A percentile compares a stretch with the other conserved stretches of the same genome.
Conservation (phyloP, 2,797 vertebrate genomes). For the Poecilia picta region DNA sequence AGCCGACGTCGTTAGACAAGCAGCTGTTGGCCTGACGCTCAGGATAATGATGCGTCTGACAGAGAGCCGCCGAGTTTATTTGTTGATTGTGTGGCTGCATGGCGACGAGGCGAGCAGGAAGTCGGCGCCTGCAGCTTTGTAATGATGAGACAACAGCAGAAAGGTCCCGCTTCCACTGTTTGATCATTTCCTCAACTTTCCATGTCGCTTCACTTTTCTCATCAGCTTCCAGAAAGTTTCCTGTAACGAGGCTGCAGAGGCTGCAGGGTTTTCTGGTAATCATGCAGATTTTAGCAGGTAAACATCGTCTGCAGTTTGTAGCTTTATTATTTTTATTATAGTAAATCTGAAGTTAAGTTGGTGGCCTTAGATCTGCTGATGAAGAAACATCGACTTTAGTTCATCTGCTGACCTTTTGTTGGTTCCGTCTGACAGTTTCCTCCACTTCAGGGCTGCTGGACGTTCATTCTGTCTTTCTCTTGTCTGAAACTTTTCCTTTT, state of each 20-base stretch:
- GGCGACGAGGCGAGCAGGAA: slow-evolving; percentile 23
- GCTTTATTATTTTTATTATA: background rate
- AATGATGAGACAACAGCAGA: slow-evolving; percentile 40
- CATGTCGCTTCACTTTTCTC: slow-evolving; percentile 1
- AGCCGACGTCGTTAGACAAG: slow-evolving; percentile 58
- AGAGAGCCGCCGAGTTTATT: slow-evolving; percentile 37
- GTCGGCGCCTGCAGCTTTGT: slow-evolving; percentile 8
- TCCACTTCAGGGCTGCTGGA: too few relatives aligned
- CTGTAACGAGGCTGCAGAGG: background rate
- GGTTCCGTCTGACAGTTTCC: too few relatives aligned
- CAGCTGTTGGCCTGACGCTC: slow-evolving; percentile 56
- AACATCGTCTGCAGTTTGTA: background rate
- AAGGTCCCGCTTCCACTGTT: background rate
- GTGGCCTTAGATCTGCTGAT: background rate
- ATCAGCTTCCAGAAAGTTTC: background rate
- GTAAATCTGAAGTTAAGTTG: background rate
- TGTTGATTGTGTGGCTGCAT: slow-evolving; percentile 33
- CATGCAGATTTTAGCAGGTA: background rate
- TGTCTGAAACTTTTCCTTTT: too few relatives aligned
- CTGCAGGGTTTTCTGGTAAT: background rate
- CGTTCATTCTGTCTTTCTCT: too few relatives aligned
- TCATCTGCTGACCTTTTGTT: too few relatives aligned
- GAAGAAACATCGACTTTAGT: too few relatives aligned
- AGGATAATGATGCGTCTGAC: slow-evolving; percentile 68
- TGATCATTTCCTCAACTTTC: slow-evolving; percentile 17